These are phyloP conservation scores for Dinoponera quadriceps DNA, from an alignment of 1,140 invertebrate genomes.

Conservation along the genomic window DNA sequence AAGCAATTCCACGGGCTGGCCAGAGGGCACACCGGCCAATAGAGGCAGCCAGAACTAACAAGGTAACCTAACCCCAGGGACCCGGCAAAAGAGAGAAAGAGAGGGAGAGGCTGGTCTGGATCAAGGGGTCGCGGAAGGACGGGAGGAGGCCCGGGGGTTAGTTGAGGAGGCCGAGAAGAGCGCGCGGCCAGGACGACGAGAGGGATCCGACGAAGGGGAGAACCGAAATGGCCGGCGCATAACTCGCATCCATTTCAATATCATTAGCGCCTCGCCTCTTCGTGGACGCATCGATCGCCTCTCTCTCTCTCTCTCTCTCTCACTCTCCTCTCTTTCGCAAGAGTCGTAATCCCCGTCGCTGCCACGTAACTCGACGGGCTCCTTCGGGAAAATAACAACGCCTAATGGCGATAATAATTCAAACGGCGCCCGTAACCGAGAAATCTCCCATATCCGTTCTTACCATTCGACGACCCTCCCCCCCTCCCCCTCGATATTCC, in stretches of 20 bases:
- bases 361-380: slow-evolving; percentile 38
- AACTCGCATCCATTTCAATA: slow-evolving; percentile 78
- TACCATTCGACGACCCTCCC: too few relatives aligned
- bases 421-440: slow-evolving; percentile 46
- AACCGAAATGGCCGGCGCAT: slow-evolving; percentile 72
- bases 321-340: too few relatives aligned
- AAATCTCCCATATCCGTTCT: too few relatives aligned
- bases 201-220: slow-evolving; percentile 48
- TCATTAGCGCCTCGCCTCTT: slow-evolving; percentile 73
- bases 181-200: slow-evolving; percentile 33
- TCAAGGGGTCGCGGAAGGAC: neutral
- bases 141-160: slow-evolving; percentile 3
- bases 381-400: slow-evolving; percentile 59
- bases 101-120: neutral
- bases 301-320: too few relatives aligned
- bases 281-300: slow-evolving; percentile 49
- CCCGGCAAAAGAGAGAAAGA: slow-evolving; percentile 1
- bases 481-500: too few relatives aligned
- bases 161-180: slow-evolving; percentile 33
- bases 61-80: slow-evolving; percentile 77
- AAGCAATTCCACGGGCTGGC: slow-evolving; percentile 73
- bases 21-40: slow-evolving; percentile 74
- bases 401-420: slow-evolving; percentile 65
- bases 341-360: slow-evolving; percentile 38
- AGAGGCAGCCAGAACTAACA: slow-evolving; percentile 78